Percentiles rank a stretch among this genome's conserved stretches.
These are phyloP conservation scores for Dysdera silvatica DNA, from an alignment of 1,140 invertebrate species.

Conservation along the genomic window DNA sequence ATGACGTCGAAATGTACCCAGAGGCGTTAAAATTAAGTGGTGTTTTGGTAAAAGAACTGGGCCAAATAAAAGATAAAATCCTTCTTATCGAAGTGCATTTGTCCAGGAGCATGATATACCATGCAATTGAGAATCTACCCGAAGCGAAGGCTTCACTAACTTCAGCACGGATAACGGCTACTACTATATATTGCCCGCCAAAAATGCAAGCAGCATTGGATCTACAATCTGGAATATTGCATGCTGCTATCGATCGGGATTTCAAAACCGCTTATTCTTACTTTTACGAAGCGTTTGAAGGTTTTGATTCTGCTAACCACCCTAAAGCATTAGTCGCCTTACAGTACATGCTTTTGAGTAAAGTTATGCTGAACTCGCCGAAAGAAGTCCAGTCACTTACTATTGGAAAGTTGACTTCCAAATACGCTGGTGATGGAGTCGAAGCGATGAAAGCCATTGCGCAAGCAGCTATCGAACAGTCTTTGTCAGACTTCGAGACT, in stretches of 20 bases:
- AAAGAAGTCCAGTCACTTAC: slow-evolving; percentile 94
- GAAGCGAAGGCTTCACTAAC: slow-evolving; percentile 93
- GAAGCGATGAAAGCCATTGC: slow-evolving; percentile 97
- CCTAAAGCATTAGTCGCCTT: slow-evolving; percentile 83
- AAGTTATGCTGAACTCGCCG: slow-evolving; percentile 94
- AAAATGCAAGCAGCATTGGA: slow-evolving; percentile 95
- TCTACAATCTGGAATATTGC: slow-evolving; percentile 93
- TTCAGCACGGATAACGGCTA: slow-evolving; percentile 95
- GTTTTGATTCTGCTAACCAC: slow-evolving; percentile 92
- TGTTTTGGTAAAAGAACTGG: slow-evolving; percentile 82
- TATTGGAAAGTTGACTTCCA: slow-evolving; percentile 90
- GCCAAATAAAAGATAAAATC: slow-evolving; percentile 98
- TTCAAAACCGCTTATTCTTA: slow-evolving; percentile 99
- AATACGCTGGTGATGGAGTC: slow-evolving; percentile 88
- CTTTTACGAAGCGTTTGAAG: slow-evolving; percentile 99
- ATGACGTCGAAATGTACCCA: slow-evolving; percentile 80
- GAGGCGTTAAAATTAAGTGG: slow-evolving; percentile 74
- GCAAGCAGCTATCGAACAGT: slow-evolving; percentile 87
- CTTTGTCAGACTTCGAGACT: no score
- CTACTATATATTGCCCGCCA: slow-evolving; percentile 97
- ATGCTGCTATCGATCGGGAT: slow-evolving; percentile 97
- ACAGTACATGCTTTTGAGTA: slow-evolving; percentile 98
- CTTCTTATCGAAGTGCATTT: slow-evolving; percentile 90
- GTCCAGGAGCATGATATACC: slow-evolving; percentile 90
- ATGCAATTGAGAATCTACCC: slow-evolving; percentile 90